phyloP scores from a whole-genome alignment of 2,888 invertebrate species.

The Melinopterus prodromus region DNA sequence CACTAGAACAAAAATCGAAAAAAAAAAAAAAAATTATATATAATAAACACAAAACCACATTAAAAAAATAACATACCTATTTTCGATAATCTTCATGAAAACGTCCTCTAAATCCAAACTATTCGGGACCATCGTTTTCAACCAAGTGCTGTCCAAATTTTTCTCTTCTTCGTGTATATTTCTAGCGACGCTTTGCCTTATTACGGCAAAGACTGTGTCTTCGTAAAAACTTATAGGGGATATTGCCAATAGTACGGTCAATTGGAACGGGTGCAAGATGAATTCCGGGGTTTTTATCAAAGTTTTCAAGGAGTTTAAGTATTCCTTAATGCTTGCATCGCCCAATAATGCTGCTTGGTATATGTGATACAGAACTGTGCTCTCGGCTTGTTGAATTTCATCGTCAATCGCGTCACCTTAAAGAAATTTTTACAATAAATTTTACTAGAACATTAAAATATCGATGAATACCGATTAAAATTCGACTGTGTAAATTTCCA shows the following conservation, averaged over 20 bases:
- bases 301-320: conserved; percentile 61
- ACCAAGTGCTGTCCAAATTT: conserved; percentile 63
- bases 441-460: no score
- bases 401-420: conserved; percentile 60
- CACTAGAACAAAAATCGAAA: conserved; percentile 39
- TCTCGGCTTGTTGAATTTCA: conserved; percentile 67
- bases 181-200: conserved; percentile 53
- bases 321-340: conserved; percentile 61
- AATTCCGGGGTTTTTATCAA: conserved; percentile 66
- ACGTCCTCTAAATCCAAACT: conserved; percentile 57
- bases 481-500: no score
- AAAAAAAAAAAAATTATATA: conserved; percentile 21
- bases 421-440: conserved; percentile 38
- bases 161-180: conserved; percentile 54
- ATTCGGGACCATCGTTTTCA: conserved; percentile 60
- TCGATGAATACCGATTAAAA: no score
- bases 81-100: conserved; percentile 61
- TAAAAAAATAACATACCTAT: conserved; percentile 56
- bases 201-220: conserved; percentile 59
- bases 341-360: conserved; percentile 60
- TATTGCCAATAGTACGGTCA: conserved; percentile 65
- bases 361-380: conserved; percentile 69
- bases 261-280: conserved; percentile 69
- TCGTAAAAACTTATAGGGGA: conserved; percentile 61
- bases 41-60: background rate